These are phyloP conservation scores for Pitta sordida DNA, from an alignment of 2,113 vertebrate genomes.

Conservation along the genomic window DNA sequence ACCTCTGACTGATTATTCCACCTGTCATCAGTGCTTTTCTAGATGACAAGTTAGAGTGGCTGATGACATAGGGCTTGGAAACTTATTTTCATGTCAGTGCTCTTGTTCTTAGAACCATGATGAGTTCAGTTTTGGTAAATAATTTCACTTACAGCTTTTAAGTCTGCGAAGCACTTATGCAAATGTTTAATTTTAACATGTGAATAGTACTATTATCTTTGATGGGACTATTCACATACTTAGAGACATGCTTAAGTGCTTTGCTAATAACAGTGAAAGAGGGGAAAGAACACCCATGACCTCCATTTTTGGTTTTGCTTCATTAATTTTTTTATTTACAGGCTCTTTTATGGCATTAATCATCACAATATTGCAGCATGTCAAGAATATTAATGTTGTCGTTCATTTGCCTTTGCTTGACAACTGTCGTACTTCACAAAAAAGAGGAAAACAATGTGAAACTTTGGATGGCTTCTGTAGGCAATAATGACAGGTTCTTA, in stretches of 20 bases:
- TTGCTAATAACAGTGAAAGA: constrained; percentile 36
- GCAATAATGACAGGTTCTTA: not conserved
- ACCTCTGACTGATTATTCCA: not conserved
- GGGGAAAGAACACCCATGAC: constrained; percentile 32
- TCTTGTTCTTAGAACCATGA: not conserved
- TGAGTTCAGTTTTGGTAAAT: constrained; percentile 8
- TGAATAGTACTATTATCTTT: constrained; percentile 34
- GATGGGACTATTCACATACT: not conserved
- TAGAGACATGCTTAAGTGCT: constrained; percentile 44
- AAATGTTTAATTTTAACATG: constrained; percentile 44
- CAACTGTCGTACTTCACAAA: not conserved
- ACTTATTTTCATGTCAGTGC: not conserved
- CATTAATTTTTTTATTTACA: constrained; percentile 48
- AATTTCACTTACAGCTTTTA: not conserved
- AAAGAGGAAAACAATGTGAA: not conserved
- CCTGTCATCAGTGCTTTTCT: not conserved
- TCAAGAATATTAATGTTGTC: constrained; percentile 37
- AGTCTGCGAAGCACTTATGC: constrained; percentile 22
- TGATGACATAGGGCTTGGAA: not conserved
- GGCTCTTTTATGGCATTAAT: constrained; percentile 15
- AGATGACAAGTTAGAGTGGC: not conserved
- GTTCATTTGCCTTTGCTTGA: constrained; percentile 36
- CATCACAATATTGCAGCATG: not conserved
- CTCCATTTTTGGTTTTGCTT: constrained; percentile 46
- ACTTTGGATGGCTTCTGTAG: not conserved